Evolutionary conservation across 2,797 vertebrate genomes (phyloP), one percentile per base, ranked within the genome.

Genomic region (Micropoecilia bifurca): DNA sequence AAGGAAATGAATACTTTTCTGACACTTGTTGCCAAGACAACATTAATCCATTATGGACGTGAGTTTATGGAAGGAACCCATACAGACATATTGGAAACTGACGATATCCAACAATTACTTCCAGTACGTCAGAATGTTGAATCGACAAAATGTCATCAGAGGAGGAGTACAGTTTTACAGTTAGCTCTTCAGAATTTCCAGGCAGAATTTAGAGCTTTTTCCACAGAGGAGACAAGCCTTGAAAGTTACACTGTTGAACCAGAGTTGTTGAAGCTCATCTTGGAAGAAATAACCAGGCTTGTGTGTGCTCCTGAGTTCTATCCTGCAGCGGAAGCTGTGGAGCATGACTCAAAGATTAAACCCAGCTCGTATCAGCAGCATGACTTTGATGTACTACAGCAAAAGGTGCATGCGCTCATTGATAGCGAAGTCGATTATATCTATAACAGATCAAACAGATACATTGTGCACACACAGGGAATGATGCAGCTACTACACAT

Each of bases 401-500:
- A 92, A 47, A 91, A 96, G 79, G 84, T 97, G 39, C 74, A 63
- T 53, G 39, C 79, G 1, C 76, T 91, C 2, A 28, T 95, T 6
- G 83, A 91, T 45, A 74, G 28, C 48, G 87, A 81, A 86, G 30
- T 16, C 25, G 71, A 69, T 12, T 30, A 84, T 57, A 45, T 72
- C 33, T 33, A 25, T 45, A 73, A 71, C 20, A 73, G 80, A 16
- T 59, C 73, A 6, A 84, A 77, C 41, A 86, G 74, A 75, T 94
- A 92, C 43, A 53, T 85, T 13, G 50, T 91, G 6, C 93, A 96
- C 90, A 91, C 79, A 30, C 87, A 95, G 48, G 93, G 94, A 48
- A 85, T 90, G 45, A 81, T 74, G 39, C 97, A 97, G 7, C 91
- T 98, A 76, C 83, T 94, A 39, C 97, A 85, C 71, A 88, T 97